Conservation (phyloP, 2,888 invertebrate genomes). For the Spodoptera picta region DNA sequence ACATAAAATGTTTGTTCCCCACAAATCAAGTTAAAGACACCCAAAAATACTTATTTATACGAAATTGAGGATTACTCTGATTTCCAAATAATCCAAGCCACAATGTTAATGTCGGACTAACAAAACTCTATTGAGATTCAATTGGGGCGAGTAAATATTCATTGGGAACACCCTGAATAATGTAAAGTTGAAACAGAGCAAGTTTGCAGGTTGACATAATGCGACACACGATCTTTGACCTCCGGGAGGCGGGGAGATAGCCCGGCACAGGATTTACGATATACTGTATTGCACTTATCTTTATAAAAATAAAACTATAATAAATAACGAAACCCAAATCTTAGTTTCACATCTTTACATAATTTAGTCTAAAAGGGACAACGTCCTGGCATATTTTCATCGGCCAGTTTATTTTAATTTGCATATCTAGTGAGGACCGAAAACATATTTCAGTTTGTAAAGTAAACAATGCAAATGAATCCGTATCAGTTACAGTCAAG, state of each 20-base stretch:
- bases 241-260: conserved; percentile 13
- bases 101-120: conserved; percentile 55
- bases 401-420: conserved; percentile 16
- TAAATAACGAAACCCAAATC: not conserved
- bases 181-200: conserved; percentile 67
- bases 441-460: conserved; percentile 21
- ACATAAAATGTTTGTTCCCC: not conserved
- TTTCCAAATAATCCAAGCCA: conserved; percentile 45
- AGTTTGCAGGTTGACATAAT: conserved; percentile 63
- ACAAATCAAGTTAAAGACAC: conserved; percentile 1
- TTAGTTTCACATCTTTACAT: not conserved
- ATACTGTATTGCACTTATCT: conserved; percentile 20
- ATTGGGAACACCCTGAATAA: conserved; percentile 69
- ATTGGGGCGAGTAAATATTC: conserved; percentile 70
- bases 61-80: conserved; percentile 36
- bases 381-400: conserved; percentile 8
- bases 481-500: conserved; percentile 16
- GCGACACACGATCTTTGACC: conserved; percentile 61
- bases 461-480: conserved; percentile 20
- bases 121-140: conserved; percentile 67
- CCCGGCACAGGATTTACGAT: conserved; percentile 10
- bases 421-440: conserved; percentile 9
- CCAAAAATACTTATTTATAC: conserved; percentile 22
- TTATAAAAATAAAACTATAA: conserved; percentile 7
- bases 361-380: conserved; percentile 4